Percentiles rank a stretch among this genome's conserved stretches.
phyloP scores from a whole-genome alignment of 1,140 invertebrate genomes.

The Vanessa atalanta region DNA sequence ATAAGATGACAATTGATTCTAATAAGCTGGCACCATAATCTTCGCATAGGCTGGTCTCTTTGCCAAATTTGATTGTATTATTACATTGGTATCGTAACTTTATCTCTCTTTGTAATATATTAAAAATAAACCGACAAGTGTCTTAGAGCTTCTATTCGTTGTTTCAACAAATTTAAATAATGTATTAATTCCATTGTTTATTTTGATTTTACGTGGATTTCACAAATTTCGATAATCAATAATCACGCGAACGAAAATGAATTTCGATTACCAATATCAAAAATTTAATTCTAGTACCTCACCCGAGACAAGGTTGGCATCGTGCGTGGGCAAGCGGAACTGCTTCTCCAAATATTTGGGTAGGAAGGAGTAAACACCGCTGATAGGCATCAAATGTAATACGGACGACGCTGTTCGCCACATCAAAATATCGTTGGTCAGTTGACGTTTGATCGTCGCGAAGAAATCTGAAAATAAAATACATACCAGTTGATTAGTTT shows the following conservation, averaged over 20 bases:
- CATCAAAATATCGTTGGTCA: constrained; percentile 95
- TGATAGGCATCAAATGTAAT: constrained; percentile 93
- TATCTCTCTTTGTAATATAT: too few relatives aligned
- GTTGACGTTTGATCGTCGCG: constrained; percentile 90
- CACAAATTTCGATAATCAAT: not conserved
- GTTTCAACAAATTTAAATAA: too few relatives aligned
- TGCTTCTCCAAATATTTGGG: constrained; percentile 96
- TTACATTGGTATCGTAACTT: too few relatives aligned
- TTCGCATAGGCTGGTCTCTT: too few relatives aligned
- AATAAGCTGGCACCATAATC: too few relatives aligned
- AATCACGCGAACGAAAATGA: not conserved
- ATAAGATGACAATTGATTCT: too few relatives aligned
- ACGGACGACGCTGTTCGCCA: constrained; percentile 93
- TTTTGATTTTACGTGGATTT: too few relatives aligned
- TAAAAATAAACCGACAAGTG: too few relatives aligned
- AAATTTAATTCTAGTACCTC: constrained; percentile 68
- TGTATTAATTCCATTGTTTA: too few relatives aligned
- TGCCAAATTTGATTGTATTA: too few relatives aligned
- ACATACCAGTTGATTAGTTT: not conserved
- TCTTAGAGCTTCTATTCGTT: too few relatives aligned
- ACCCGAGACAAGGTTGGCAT: constrained; percentile 95
- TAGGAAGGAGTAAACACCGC: constrained; percentile 94
- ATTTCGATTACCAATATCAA: constrained; percentile 5
- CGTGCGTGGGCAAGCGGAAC: constrained; percentile 92
- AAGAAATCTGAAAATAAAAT: constrained; percentile 87